Percentiles rank a stretch among this genome's conserved stretches.
These are phyloP conservation scores for Bellardia pandia DNA, from an alignment of 2,888 invertebrate genomes.

Conservation along the genomic window DNA sequence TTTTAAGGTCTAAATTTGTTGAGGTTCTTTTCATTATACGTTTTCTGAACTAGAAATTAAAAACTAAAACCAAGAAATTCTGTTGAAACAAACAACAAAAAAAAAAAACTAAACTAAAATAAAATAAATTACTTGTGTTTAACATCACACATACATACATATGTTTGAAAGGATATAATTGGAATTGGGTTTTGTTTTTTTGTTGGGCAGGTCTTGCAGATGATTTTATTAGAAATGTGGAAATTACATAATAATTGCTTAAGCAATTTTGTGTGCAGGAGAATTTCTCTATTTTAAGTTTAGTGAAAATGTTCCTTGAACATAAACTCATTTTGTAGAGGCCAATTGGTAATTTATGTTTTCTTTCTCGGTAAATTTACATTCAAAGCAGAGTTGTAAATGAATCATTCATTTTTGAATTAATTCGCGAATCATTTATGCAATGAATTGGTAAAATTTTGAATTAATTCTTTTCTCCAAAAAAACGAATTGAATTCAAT, in stretches of 20 bases:
- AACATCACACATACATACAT: constrained; percentile 2
- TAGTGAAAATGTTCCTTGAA: too few relatives aligned
- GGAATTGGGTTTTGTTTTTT: constrained; percentile 8
- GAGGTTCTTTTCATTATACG: constrained; percentile 12
- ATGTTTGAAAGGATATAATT: constrained; percentile 37
- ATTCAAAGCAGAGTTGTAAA: too few relatives aligned
- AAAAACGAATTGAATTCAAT: too few relatives aligned
- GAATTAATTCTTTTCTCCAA: too few relatives aligned
- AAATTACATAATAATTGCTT: constrained; percentile 37
- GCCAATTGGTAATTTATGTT: too few relatives aligned
- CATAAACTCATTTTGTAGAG: too few relatives aligned
- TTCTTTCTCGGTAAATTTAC: too few relatives aligned
- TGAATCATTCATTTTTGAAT: too few relatives aligned
- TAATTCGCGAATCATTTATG: too few relatives aligned
- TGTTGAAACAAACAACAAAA: background rate
- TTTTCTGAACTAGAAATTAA: constrained; percentile 4
- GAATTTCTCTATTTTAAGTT: background rate
- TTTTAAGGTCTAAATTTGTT: constrained; percentile 55
- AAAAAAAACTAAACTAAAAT: constrained; percentile 16
- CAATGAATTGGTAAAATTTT: too few relatives aligned
- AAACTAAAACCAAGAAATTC: constrained; percentile 7
- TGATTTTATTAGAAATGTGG: constrained; percentile 13
- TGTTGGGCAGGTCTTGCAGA: background rate
- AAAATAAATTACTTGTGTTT: constrained; percentile 52
- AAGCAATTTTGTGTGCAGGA: background rate